These are phyloP conservation scores for Lasaia peninsularis DNA, from an alignment of 1,140 invertebrate species.

Conservation along the genomic window DNA sequence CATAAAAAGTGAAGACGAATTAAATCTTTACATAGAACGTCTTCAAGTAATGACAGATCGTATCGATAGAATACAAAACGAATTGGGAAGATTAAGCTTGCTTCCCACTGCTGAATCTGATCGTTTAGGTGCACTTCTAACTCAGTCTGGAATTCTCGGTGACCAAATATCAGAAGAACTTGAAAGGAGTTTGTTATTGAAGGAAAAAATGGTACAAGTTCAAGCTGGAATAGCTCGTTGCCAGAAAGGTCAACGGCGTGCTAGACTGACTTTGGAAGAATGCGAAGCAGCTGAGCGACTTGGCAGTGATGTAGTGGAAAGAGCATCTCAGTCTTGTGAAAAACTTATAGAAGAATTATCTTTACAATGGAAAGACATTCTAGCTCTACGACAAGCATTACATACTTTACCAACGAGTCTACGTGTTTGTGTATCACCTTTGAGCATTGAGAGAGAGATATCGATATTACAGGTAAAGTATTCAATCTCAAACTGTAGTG, in stretches of 20 bases:
- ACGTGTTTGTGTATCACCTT: constrained; percentile 84
- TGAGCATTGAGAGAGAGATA: constrained; percentile 85
- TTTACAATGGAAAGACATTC: constrained; percentile 85
- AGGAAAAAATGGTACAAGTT: constrained; percentile 83
- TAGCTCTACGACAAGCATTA: constrained; percentile 83
- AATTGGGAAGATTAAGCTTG: constrained; percentile 85
- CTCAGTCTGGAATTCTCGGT: constrained; percentile 83
- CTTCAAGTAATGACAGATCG: constrained; percentile 85
- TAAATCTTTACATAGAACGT: constrained; percentile 87
- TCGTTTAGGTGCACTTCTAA: constrained; percentile 83
- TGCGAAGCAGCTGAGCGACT: constrained; percentile 84
- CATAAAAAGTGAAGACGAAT: constrained; percentile 88
- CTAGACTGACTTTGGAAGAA: constrained; percentile 81
- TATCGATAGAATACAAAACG: constrained; percentile 86
- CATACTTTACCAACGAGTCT: constrained; percentile 86
- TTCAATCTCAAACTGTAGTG: background rate
- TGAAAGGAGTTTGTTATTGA: constrained; percentile 82
- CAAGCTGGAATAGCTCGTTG: constrained; percentile 82
- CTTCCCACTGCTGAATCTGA: constrained; percentile 85
- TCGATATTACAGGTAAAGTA: constrained; percentile 78
- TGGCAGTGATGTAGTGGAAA: constrained; percentile 84
- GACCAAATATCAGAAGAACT: constrained; percentile 85
- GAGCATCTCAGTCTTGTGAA: constrained; percentile 83
- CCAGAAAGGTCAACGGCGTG: constrained; percentile 81
- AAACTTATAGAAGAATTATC: constrained; percentile 81